Percentiles rank a stretch among this genome's conserved stretches.
Evolutionary conservation across 2,797 vertebrate genomes (phyloP).

Genomic region (Pipistrellus kuhlii): DNA sequence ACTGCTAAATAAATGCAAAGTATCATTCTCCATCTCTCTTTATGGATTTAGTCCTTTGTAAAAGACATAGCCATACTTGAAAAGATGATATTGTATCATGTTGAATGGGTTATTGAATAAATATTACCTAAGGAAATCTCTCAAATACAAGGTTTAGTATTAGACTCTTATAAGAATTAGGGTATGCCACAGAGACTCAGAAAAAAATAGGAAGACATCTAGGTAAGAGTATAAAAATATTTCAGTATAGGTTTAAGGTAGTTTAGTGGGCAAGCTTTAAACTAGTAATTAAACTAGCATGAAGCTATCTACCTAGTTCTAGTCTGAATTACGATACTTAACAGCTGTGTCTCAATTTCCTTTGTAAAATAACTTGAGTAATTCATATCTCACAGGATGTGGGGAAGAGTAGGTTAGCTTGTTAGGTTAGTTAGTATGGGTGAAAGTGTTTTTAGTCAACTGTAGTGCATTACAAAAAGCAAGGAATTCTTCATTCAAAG

Average conservation of each 20-base stretch:
- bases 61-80: conserved; percentile 55
- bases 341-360: conserved; percentile 4
- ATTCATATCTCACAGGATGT: neutral
- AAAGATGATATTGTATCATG: conserved; percentile 57
- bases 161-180: conserved; percentile 35
- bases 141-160: conserved; percentile 48
- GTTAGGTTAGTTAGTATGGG: neutral
- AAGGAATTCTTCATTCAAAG: conserved; percentile 33
- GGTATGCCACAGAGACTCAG: neutral
- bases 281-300: neutral
- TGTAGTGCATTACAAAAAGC: neutral
- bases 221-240: neutral
- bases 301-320: neutral
- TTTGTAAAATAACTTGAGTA: conserved; percentile 38
- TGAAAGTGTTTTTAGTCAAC: neutral
- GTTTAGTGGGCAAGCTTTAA: conserved; percentile 40
- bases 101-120: conserved; percentile 62
- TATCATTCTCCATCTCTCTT: conserved; percentile 61
- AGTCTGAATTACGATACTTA: neutral
- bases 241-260: conserved; percentile 13
- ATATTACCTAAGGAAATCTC: conserved; percentile 34
- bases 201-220: conserved; percentile 55
- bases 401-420: neutral
- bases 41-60: conserved; percentile 51
- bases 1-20: conserved; percentile 71